Base-by-base conservation (phyloP, 1,140 invertebrate genomes). In the Drosophila persimilis region DNA sequence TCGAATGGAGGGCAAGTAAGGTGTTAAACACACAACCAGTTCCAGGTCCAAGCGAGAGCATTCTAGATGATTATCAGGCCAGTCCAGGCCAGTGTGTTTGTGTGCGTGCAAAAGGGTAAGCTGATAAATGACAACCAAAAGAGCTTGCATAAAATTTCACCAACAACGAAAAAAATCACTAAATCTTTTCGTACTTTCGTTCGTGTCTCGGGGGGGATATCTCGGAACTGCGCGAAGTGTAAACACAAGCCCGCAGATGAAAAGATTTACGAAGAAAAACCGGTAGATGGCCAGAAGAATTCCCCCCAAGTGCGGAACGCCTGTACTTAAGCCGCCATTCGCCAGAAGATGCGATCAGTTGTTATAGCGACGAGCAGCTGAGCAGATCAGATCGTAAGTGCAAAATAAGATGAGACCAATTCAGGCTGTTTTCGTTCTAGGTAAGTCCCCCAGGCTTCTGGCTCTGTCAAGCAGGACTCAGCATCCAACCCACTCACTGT, bases 81-180 rank as follows among this genome's bases (percentile, higher is more conserved):
- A 39, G 35, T 4, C 31, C 2, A 3, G 9, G 9, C 31, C 8
- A 3, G 31, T 35, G 9, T 35, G 31, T 29, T 6, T 7, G 29
- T 29, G 6, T 29, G 29, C 2, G 29, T 2, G 31, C 35, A 15
- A 71, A 70, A 70, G 74, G 52, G 65, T 70, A 69, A 26, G 52
- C 62, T 64, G 62, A 73, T 71, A 75, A 57, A 77, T 70, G 61
- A 64, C 57, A 62, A 67, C 54, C 80, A 80, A 63, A 81, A 81
- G 74, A 78, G 74, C 71, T 88, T 88, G 83, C 83, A 86, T 79
- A 88, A 86, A 81, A 79, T 88, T 86, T 88, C 83, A 88, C 81
- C 77, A 75, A 81, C 83, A 70, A 75, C 3, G 7, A 31, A 31
- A 3, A 31, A 29, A 31, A 31, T 9, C 50, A 69, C 47, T 35